Base-by-base conservation (phyloP, 2,113 vertebrate species). In the Odobenus rosmarus region DNA sequence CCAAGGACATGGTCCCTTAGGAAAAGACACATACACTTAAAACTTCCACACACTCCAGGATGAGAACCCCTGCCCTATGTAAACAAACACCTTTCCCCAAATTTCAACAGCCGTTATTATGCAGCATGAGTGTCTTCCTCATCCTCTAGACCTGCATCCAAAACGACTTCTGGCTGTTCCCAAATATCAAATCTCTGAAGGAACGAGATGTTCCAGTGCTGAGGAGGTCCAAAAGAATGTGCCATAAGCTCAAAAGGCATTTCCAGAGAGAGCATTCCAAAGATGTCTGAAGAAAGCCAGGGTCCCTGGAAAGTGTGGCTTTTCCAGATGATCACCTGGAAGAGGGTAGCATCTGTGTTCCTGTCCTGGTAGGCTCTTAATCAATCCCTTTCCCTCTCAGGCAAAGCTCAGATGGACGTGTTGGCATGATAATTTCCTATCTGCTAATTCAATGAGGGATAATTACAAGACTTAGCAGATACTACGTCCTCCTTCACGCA, bases 231-330 rank as follows among this genome's bases (percentile, higher is more conserved):
- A 87, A 61, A 97, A 93, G 76, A 96, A 95, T 94, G 92, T 67
- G 53, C 62, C 33, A 16, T 80, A 62, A 71, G n/a, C 49, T 82
- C 46, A 79, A 85, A 95, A 89, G 76, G 36, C 84, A 94, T 82
- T 96, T 96, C 46, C 64, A 97, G 33, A 55, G 85, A 95, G 85
- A 94, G 42, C 90, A 85, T 97, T 98, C 97, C 92, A 57, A 71
- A 88, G 93, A 90, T 72, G 49, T 88, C 14, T 95, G 74, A 94
- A 88, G 92, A 95, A 94, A 97, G 80, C 71, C 84, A 77, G 64
- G 19, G 81, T 77, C 84, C 61, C 71, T 90, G 88, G 24, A 82
- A 83, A 77, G 42, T 53, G 21, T 5, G 1, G 55, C 59, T 93
- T 91, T 55, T 89, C 46, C 62, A 74, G 89, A 91, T 57, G 81